A percentile compares a stretch with the other conserved stretches of the same genome.
Conservation (phyloP, 2,797 vertebrate species). For the Periophthalmus magnuspinnatus region DNA sequence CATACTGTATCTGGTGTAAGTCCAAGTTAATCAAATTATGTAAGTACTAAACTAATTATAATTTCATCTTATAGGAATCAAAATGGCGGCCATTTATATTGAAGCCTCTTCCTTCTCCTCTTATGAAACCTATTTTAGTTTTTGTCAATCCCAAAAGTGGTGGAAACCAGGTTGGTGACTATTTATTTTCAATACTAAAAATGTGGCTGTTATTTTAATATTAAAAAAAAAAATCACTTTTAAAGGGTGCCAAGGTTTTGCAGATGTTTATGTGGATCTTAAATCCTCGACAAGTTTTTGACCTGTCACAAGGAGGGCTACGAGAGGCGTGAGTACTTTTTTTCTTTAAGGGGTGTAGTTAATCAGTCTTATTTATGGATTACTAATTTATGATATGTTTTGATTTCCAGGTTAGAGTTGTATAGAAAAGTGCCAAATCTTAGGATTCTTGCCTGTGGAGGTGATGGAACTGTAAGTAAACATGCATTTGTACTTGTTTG, state of each 20-base stretch:
- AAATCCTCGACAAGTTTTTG: slow-evolving; percentile 98
- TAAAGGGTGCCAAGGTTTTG: slow-evolving; percentile 93
- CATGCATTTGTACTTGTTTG: neutral
- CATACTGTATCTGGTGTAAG: neutral
- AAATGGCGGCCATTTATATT: slow-evolving; percentile 96
- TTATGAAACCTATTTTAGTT: slow-evolving; percentile 97
- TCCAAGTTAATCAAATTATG: neutral
- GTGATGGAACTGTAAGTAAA: slow-evolving; percentile 90
- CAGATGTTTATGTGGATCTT: slow-evolving; percentile 99
- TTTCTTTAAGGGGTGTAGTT: neutral
- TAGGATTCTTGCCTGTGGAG: slow-evolving; percentile 94
- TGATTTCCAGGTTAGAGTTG: slow-evolving; percentile 85
- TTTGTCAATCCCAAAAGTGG: slow-evolving; percentile 98
- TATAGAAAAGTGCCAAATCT: slow-evolving; percentile 98
- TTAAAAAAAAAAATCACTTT: neutral
- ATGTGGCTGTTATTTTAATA: neutral
- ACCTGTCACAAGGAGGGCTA: slow-evolving; percentile 95
- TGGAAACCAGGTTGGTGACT: slow-evolving; percentile 88
- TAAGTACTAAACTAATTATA: neutral
- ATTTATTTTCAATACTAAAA: neutral
- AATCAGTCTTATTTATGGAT: neutral
- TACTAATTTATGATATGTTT: neutral
- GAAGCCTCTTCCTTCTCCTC: slow-evolving; percentile 94
- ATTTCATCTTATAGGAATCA: slow-evolving; percentile 79
- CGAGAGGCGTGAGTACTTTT: slow-evolving; percentile 90